phyloP scores from a whole-genome alignment of 2,888 invertebrate genomes.

The Merodon equestris region DNA sequence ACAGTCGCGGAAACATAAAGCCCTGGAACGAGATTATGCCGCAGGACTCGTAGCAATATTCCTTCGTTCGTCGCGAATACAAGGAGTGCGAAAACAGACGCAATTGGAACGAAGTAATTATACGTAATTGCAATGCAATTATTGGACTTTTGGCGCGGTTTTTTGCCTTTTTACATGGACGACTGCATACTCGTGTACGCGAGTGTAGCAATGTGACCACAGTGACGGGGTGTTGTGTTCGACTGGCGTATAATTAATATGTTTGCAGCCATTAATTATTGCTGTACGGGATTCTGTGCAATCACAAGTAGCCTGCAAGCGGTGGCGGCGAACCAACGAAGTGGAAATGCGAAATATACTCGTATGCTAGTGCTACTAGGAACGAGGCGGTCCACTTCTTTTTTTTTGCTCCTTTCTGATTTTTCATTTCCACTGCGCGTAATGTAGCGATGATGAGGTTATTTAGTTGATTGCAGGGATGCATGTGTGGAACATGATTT shows the following conservation, averaged over 20 bases:
- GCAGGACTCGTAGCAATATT: background rate
- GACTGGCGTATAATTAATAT: conserved; percentile 58
- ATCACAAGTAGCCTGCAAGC: conserved; percentile 22
- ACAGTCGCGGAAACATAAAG: conserved; percentile 2
- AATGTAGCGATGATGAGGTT: too few relatives aligned
- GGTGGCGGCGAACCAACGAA: background rate
- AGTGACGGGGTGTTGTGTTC: conserved; percentile 33
- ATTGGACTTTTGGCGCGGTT: conserved; percentile 56
- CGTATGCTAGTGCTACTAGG: too few relatives aligned
- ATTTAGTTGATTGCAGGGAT: too few relatives aligned
- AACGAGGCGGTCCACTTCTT: too few relatives aligned
- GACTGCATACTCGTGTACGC: too few relatives aligned
- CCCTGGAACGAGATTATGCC: background rate
- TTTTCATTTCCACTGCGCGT: too few relatives aligned
- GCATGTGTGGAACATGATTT: too few relatives aligned
- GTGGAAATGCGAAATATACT: conserved; percentile 15
- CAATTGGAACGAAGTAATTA: conserved; percentile 55
- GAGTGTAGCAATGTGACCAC: too few relatives aligned
- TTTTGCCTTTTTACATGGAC: conserved; percentile 2
- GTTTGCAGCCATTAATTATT: conserved; percentile 63
- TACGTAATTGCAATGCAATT: conserved; percentile 63
- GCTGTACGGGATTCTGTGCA: conserved; percentile 36
- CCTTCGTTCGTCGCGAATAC: background rate
- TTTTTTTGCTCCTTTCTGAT: too few relatives aligned
- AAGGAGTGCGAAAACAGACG: background rate